Base-by-base conservation (phyloP, 2,113 vertebrate genomes). In the Gobius niger region DNA sequence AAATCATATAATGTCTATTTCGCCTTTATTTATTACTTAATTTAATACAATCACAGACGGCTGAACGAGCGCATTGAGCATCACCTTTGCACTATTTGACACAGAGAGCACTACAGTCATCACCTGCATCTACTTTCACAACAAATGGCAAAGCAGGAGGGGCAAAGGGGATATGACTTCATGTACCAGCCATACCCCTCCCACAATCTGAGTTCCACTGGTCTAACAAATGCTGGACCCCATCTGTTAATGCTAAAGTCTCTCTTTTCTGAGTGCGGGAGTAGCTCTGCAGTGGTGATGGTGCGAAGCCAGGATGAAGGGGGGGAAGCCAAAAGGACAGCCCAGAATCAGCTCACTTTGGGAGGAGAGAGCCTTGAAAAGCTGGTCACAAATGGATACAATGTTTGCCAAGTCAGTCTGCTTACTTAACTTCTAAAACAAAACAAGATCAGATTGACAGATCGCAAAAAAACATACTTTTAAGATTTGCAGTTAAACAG, bases 181-280 rank as follows among this genome's bases (percentile, higher is more conserved):
- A 3, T 40, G 24, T 2, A 57, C 12, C 54, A 40, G 24, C 24
- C 13, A 24, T 40, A 14, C 54, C 24, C 24, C 19, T 40, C 12
- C 54, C 24, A 15, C 54, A 40, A 7, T 57, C 14, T 40, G 24
- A 57, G 24, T 6, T 14, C 19, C 54, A 78, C 49, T 66, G 74
- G 76, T 82, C 68, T 82, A 72, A 66, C 75, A 67, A 72, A 73
- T 69, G 84, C 71, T 16, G 78, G 47, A 68, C 75, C 11, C 57
- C 82, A 86, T 87, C 81, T 87, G 82, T 80, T 84, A 83, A 83
- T 82, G 79, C 76, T 85, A 83, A 89, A 84, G 76, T 72, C 75
- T 69, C 60, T 64, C 76, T 81, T 82, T 56, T 83, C 76, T 83
- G 60, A 16, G 76, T 65, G 78, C 81, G 82, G 85, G 80, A 83